A percentile compares a stretch with the other conserved stretches of the same genome.
These are phyloP conservation scores for Seriola aureovittata DNA, from an alignment of 2,113 vertebrate species.

Conservation along the genomic window DNA sequence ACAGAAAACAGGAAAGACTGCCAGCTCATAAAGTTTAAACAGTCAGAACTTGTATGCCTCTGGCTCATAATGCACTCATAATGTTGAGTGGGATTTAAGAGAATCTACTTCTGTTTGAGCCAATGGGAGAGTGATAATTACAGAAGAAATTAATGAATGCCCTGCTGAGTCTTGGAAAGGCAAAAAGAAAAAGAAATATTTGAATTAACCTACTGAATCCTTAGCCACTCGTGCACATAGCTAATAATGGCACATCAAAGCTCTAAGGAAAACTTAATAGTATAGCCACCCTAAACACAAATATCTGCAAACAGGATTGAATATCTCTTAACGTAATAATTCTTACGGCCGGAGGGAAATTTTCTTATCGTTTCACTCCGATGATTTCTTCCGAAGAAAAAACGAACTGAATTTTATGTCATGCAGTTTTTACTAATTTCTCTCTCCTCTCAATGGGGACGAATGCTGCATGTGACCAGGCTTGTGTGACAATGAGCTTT, in stretches of 20 bases:
- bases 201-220: slow-evolving; percentile 71
- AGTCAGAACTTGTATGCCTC: slow-evolving; percentile 54
- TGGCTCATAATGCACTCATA: slow-evolving; percentile 71
- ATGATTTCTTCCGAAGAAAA: slow-evolving; percentile 53
- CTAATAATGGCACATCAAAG: slow-evolving; percentile 71
- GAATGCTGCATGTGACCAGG: background rate
- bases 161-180: slow-evolving; percentile 62
- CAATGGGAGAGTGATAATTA: slow-evolving; percentile 73
- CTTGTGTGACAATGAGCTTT: slow-evolving; percentile 37
- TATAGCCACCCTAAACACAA: slow-evolving; percentile 61
- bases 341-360: slow-evolving; percentile 35
- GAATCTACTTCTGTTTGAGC: slow-evolving; percentile 69
- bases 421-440: slow-evolving; percentile 36
- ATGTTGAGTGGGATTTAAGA: slow-evolving; percentile 75
- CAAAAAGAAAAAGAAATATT: slow-evolving; percentile 57
- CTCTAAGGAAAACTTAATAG: slow-evolving; percentile 52
- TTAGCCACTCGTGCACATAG: slow-evolving; percentile 57
- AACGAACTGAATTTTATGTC: slow-evolving; percentile 46
- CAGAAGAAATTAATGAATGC: slow-evolving; percentile 73
- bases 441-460: background rate
- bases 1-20: slow-evolving; percentile 29
- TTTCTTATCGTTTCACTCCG: slow-evolving; percentile 21
- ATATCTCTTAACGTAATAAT: slow-evolving; percentile 50
- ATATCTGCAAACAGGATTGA: slow-evolving; percentile 43
- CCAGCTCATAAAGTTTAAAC: slow-evolving; percentile 52